These are phyloP conservation scores for Spongilla lacustris DNA, from an alignment of 37 sponge, comb jelly and placozoan genomes.

Conservation along the genomic window DNA sequence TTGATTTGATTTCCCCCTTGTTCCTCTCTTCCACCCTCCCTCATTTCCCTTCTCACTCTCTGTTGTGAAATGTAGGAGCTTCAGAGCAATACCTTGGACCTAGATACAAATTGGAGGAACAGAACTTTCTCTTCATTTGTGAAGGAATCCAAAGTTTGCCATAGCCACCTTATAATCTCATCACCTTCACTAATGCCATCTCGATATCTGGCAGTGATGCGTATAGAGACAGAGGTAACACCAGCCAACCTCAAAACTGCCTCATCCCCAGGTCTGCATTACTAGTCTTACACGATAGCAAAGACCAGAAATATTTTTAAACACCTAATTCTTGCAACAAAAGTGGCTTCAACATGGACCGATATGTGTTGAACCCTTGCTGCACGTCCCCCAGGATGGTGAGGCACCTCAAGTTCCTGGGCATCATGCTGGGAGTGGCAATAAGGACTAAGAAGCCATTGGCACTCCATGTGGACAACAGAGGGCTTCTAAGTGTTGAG, in stretches of 20 bases:
- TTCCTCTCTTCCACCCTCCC: no score
- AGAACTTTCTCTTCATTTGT: constrained; percentile 75
- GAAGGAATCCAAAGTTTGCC: constrained; percentile 85
- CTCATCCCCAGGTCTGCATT: no score
- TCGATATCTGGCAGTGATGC: constrained; percentile 45
- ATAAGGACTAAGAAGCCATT: constrained; percentile 91
- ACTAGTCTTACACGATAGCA: no score
- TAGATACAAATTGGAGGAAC: constrained; percentile 80
- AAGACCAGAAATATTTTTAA: no score
- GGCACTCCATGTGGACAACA: constrained; percentile 79
- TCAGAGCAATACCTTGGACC: constrained; percentile 63
- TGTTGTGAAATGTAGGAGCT: constrained; percentile 57
- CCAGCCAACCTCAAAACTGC: neutral
- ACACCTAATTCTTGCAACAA: constrained; percentile 85
- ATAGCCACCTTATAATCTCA: constrained; percentile 82
- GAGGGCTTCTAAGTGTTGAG: constrained; percentile 78
- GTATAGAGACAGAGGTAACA: neutral
- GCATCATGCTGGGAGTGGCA: constrained; percentile 88
- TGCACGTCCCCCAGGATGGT: constrained; percentile 60
- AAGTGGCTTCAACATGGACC: constrained; percentile 83
- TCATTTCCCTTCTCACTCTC: neutral
- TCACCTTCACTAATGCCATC: constrained; percentile 53
- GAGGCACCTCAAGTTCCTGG: constrained; percentile 81
- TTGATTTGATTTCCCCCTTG: no score
- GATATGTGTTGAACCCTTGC: constrained; percentile 82